Base-by-base conservation (phyloP, 1,140 invertebrate species). In the Dreissena rostriformis region DNA sequence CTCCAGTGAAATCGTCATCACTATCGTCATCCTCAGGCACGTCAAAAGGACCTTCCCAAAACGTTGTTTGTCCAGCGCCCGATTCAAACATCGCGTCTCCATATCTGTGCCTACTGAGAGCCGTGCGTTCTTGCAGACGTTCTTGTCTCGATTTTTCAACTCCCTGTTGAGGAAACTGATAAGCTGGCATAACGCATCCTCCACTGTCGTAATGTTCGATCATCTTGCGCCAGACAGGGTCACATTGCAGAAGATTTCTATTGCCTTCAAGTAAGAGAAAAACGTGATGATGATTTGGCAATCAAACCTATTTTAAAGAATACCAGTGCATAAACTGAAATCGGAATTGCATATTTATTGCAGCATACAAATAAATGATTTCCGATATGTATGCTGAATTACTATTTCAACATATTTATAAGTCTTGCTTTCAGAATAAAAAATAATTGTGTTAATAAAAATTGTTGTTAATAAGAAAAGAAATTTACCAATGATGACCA, bases 401-500 rank as follows among this genome's bases (percentile, higher is more conserved):
- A 49, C 19, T 22, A 51, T 28, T 28, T 19, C n/a, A 51, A 12
- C 24, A 73, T 28, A 73, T 15, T 55, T 51, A 17, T 0, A n/a
- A 5, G 0, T n/a, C 11, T 22, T 22, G 28, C 22, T 11, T 22
- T 0, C 10, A 1, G 24, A 39, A 0, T 17, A 73, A 53, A 26
- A 19, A 70, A 19, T 22, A 14, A 39, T 39, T 39, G 39, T 39
- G 8, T 39, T 39, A 39, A 39, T 39, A 2, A 39, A 39, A 5
- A 5, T 2, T 39, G 39, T 39, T 39, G 39, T 39, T 39, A 39
- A 5, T 39, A 5, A 39, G 39, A 39, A 39, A 63, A 24, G 24
- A 2, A 19, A 26, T 89, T 86, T 72, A 92, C 92, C 91, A 65
- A 92, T 81, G 51, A 92, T 91, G 61, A 92, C 86, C 2, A 92